Evolutionary conservation across 1,140 invertebrate genomes (phyloP).

Genomic region (Gerris buenoi): DNA sequence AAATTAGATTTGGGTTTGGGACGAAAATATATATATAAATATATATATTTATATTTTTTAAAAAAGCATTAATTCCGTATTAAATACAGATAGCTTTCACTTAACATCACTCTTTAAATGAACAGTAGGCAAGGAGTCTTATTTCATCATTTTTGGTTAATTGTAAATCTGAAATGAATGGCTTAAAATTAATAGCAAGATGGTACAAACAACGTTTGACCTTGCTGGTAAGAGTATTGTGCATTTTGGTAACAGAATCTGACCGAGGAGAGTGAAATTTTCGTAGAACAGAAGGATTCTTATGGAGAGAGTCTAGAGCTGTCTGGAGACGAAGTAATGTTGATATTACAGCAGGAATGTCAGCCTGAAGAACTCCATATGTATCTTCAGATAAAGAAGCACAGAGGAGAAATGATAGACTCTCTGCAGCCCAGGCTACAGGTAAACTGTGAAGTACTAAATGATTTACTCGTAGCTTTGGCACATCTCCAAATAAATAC

Average conservation of each 20-base stretch:
- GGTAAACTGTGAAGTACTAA: conserved; percentile 36
- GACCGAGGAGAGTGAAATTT: conserved; percentile 41
- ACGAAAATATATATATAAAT: no score
- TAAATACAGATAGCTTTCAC: no score
- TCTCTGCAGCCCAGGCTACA: conserved; percentile 51
- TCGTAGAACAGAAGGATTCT: conserved; percentile 41
- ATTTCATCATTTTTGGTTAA: conserved; percentile 24
- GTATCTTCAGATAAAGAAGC: conserved; percentile 55
- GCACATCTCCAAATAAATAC: conserved; percentile 13
- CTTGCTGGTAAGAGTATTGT: conserved; percentile 40
- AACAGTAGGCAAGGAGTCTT: conserved; percentile 7
- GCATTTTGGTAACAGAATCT: conserved; percentile 40
- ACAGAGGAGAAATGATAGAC: conserved; percentile 46
- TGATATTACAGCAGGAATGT: conserved; percentile 48
- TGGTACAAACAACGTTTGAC: conserved; percentile 58
- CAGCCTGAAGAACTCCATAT: conserved; percentile 64
- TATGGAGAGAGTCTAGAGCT: conserved; percentile 51
- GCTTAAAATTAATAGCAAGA: conserved; percentile 47
- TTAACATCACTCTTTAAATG: conserved; percentile 1
- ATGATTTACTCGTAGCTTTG: conserved; percentile 7
- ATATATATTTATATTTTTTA: no score
- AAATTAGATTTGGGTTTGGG: no score
- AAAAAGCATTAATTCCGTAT: no score
- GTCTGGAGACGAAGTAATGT: conserved; percentile 46
- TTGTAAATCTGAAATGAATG: conserved; percentile 48